Evolutionary conservation across 2,797 vertebrate genomes (phyloP).

Genomic region (Macropodus opercularis): DNA sequence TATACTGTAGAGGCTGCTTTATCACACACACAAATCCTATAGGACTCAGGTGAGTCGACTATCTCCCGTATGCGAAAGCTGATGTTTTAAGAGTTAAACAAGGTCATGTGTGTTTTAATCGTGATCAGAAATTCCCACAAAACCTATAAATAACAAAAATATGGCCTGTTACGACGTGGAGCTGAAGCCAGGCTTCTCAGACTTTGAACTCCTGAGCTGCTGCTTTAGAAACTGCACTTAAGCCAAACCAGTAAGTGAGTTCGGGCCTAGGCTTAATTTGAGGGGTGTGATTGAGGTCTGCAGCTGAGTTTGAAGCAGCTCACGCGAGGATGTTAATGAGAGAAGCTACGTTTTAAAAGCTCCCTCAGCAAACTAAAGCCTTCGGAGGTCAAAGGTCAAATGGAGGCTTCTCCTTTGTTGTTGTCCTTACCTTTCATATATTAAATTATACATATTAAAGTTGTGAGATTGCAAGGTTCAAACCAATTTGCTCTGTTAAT

Average conservation of each 20-base stretch:
- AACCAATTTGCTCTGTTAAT: not conserved
- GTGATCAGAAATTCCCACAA: constrained; percentile 47
- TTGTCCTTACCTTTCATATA: not conserved
- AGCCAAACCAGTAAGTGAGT: constrained; percentile 1
- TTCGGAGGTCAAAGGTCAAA: not conserved
- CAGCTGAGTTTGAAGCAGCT: constrained; percentile 1
- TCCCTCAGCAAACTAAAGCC: constrained; percentile 20
- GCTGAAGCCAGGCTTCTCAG: constrained; percentile 15
- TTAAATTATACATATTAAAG: not conserved
- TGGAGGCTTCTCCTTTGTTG: not conserved
- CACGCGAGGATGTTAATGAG: constrained; percentile 12
- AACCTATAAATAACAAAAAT: constrained; percentile 41
- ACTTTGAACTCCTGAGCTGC: constrained; percentile 39
- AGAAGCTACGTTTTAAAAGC: constrained; percentile 18
- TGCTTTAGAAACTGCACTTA: constrained; percentile 11
- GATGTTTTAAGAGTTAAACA: constrained; percentile 27
- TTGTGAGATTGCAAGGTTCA: not conserved
- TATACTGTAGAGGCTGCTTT: no score
- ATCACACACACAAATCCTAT: not conserved
- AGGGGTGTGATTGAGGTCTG: constrained; percentile 24
- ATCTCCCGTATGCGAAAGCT: constrained; percentile 7
- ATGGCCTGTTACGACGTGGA: constrained; percentile 16
- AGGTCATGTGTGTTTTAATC: constrained; percentile 34
- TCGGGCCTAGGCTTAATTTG: not conserved
- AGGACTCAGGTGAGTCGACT: not conserved